Conservation (phyloP, 2,888 invertebrate genomes). For the Polietes domitor region DNA sequence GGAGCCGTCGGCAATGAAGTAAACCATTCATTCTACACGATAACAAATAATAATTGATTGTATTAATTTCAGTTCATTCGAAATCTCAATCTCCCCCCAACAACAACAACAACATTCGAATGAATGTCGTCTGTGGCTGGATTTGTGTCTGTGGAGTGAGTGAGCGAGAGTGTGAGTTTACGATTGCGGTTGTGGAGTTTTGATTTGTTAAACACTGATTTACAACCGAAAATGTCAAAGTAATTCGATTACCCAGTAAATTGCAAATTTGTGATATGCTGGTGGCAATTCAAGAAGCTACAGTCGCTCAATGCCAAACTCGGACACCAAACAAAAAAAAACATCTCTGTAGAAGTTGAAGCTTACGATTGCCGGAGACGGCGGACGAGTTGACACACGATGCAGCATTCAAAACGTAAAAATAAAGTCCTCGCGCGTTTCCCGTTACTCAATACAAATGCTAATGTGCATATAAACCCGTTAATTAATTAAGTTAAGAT, state of each 20-base stretch:
- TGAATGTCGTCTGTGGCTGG: background rate
- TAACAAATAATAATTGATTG: slow-evolving; percentile 2
- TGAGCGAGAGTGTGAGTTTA: background rate
- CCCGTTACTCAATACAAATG: no score
- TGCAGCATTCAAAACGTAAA: no score
- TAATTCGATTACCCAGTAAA: background rate
- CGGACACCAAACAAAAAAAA: no score
- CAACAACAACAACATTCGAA: background rate
- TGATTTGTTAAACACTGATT: background rate
- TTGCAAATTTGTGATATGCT: background rate
- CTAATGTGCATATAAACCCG: no score
- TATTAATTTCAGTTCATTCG: background rate
- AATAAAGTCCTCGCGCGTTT: no score
- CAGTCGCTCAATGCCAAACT: no score
- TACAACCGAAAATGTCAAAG: background rate
- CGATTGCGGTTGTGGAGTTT: background rate
- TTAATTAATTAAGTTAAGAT: no score
- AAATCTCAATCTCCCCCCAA: no score
- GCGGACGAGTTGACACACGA: no score
- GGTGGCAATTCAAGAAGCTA: background rate
- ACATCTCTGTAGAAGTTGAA: no score
- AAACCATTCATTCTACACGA: background rate
- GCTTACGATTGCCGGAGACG: no score
- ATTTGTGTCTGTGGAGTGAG: background rate
- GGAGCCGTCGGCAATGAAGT: background rate